Evolutionary conservation across 2,888 invertebrate genomes (phyloP).

Genomic region (Pilophorus perplexus): DNA sequence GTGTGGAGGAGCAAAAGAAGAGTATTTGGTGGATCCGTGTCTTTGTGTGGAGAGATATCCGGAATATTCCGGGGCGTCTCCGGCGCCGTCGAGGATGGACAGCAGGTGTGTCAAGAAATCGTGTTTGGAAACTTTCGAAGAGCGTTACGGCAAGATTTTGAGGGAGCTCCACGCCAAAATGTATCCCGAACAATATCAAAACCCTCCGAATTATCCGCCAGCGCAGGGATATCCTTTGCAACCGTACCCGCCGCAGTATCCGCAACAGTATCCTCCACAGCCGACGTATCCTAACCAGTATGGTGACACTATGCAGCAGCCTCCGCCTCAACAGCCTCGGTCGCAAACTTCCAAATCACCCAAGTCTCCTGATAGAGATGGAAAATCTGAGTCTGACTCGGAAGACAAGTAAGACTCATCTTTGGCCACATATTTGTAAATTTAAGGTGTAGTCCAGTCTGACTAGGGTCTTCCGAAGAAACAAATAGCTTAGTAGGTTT

Average conservation of each 20-base stretch:
- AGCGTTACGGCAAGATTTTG: conserved; percentile 1
- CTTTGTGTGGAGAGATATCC: neutral
- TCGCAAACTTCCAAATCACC: too few species aligned
- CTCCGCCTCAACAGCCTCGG: neutral
- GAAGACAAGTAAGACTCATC: too few species aligned
- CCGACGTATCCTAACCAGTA: neutral
- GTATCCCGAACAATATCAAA: neutral
- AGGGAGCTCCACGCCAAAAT: conserved; percentile 8
- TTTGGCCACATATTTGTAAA: too few species aligned
- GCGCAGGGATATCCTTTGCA: too few species aligned
- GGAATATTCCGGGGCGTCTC: neutral
- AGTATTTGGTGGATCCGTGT: conserved; percentile 1
- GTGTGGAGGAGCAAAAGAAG: neutral
- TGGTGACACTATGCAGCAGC: neutral
- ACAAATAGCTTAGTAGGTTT: too few species aligned
- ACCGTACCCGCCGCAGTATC: neutral
- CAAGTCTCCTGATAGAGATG: too few species aligned
- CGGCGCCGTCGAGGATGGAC: neutral
- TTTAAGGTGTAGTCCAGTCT: too few species aligned
- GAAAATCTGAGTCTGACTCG: too few species aligned
- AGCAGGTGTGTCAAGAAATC: neutral
- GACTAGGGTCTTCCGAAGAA: too few species aligned
- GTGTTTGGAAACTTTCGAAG: conserved; percentile 5
- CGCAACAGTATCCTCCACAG: neutral
- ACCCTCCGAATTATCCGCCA: neutral